These are phyloP conservation scores for Lathronympha strigana DNA, from an alignment of 2,888 invertebrate species.

Conservation along the genomic window DNA sequence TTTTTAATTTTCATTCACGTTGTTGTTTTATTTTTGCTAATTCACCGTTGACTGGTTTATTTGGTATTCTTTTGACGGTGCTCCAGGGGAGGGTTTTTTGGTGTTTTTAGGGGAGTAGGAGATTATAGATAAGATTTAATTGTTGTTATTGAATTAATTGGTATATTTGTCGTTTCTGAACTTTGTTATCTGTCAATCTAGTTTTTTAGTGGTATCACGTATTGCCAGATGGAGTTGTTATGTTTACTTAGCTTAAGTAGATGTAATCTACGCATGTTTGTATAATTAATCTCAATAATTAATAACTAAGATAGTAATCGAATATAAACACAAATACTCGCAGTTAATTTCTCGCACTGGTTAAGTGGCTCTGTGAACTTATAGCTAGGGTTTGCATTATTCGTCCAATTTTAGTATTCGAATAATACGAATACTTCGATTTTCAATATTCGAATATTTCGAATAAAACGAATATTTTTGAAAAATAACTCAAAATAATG, in stretches of 20 bases:
- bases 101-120: slow-evolving; percentile 25
- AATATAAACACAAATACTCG: neutral
- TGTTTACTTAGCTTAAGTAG: neutral
- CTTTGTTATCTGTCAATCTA: slow-evolving; percentile 15
- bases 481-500: too few relatives aligned
- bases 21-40: slow-evolving; percentile 52
- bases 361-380: too few relatives aligned
- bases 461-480: too few relatives aligned
- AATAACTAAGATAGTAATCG: neutral
- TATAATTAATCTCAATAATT: slow-evolving; percentile 6
- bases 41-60: slow-evolving; percentile 59
- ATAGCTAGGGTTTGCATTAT: too few relatives aligned
- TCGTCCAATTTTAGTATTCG: too few relatives aligned
- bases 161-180: slow-evolving; percentile 18
- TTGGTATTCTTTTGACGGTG: slow-evolving; percentile 41
- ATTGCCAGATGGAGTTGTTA: neutral
- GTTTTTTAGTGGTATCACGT: neutral
- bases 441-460: too few relatives aligned
- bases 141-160: slow-evolving; percentile 36
- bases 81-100: slow-evolving; percentile 31
- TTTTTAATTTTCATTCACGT: neutral
- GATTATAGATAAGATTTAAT: slow-evolving; percentile 37
- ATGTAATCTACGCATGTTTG: slow-evolving; percentile 1
- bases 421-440: too few relatives aligned
- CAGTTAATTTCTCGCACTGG: neutral